Conservation (phyloP, 1,140 invertebrate genomes). For the Aplysia californica region DNA sequence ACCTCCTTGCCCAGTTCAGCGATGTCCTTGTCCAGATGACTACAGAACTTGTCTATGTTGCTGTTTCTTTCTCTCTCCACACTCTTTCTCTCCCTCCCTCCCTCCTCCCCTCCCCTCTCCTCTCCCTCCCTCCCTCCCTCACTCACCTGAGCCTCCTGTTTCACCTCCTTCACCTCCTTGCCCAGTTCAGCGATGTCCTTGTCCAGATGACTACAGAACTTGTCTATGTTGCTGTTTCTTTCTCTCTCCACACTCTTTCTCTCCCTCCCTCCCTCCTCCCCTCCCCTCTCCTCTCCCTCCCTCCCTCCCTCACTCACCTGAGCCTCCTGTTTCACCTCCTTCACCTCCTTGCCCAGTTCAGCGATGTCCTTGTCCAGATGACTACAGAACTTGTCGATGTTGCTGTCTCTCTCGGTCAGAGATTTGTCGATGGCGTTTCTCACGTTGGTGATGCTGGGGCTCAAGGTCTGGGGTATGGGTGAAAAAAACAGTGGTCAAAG, state of each 20-base stretch:
- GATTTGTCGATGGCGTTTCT: slow-evolving; percentile 68
- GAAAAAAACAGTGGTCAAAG: neutral
- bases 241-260: too few species aligned
- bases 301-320: slow-evolving; percentile 59
- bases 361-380: slow-evolving; percentile 68
- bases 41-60: slow-evolving; percentile 67
- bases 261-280: too few species aligned
- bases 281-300: too few species aligned
- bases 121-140: too few species aligned
- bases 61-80: slow-evolving; percentile 67
- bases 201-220: slow-evolving; percentile 66
- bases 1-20: slow-evolving; percentile 66
- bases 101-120: too few species aligned
- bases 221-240: slow-evolving; percentile 66
- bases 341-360: slow-evolving; percentile 66
- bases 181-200: slow-evolving; percentile 67
- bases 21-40: slow-evolving; percentile 67
- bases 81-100: too few species aligned
- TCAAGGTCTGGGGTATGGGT: slow-evolving; percentile 55
- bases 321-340: slow-evolving; percentile 66
- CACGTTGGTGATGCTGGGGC: slow-evolving; percentile 65
- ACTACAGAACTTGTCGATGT: slow-evolving; percentile 66
- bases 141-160: slow-evolving; percentile 65
- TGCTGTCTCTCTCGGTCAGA: slow-evolving; percentile 66
- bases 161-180: slow-evolving; percentile 67